These are phyloP conservation scores for Smithornis capensis DNA, from an alignment of 2,113 vertebrate genomes.

Conservation along the genomic window DNA sequence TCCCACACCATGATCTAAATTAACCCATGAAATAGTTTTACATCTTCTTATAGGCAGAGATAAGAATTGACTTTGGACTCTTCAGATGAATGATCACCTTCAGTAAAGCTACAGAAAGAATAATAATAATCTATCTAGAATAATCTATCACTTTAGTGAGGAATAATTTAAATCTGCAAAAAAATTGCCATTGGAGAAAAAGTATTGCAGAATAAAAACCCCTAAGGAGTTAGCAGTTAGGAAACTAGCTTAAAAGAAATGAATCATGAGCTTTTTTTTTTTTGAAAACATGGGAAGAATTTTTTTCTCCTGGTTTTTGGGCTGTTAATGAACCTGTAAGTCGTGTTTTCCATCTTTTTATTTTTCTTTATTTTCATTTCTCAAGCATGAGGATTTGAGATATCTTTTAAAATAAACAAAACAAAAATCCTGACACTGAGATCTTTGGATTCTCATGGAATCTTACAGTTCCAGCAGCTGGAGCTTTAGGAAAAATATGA, in stretches of 20 bases:
- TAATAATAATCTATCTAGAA: too few relatives aligned
- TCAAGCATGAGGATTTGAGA: conserved; percentile 3
- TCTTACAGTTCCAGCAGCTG: not conserved
- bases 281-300: not conserved
- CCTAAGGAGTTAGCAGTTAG: not conserved
- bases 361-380: not conserved
- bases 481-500: not conserved
- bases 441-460: not conserved
- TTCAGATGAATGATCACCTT: not conserved
- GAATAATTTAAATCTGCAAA: not conserved
- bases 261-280: not conserved
- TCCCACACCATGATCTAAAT: not conserved
- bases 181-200: not conserved
- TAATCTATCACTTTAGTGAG: not conserved
- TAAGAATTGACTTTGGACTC: not conserved
- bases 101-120: not conserved
- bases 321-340: not conserved
- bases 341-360: not conserved
- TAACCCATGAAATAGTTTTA: not conserved
- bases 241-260: not conserved
- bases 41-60: not conserved
- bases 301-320: not conserved
- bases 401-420: conserved; percentile 44
- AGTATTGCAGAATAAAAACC: not conserved
- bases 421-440: not conserved